Conservation (phyloP, 2,888 invertebrate genomes). For the Proisotoma minuta region DNA sequence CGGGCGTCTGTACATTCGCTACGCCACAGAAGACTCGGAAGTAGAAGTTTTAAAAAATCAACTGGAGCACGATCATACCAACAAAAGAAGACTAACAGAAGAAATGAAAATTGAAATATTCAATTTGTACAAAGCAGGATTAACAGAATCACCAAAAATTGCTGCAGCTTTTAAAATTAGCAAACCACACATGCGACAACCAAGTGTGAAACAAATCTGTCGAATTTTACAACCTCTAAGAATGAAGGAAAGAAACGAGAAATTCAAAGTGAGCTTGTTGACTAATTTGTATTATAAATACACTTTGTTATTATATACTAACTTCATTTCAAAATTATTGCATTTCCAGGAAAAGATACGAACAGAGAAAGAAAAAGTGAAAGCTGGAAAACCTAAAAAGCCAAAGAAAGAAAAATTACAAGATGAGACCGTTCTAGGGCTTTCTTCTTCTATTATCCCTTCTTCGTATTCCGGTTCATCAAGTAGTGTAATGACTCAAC, state of each 20-base stretch:
- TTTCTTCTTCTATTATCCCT: no score
- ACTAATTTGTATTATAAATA: no score
- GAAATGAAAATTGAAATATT: not conserved
- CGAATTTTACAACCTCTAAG: not conserved
- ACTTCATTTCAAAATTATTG: no score
- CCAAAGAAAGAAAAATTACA: no score
- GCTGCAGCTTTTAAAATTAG: not conserved
- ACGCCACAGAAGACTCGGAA: not conserved
- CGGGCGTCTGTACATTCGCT: not conserved
- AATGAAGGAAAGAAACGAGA: not conserved
- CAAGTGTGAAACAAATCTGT: not conserved
- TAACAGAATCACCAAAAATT: not conserved
- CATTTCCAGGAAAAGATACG: no score
- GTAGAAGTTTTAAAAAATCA: slow-evolving; percentile 1
- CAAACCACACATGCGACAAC: not conserved
- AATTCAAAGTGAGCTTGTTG: not conserved
- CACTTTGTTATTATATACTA: no score
- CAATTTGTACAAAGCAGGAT: not conserved
- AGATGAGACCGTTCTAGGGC: no score
- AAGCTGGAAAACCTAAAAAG: no score
- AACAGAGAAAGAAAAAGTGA: no score
- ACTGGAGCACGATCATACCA: slow-evolving; percentile 1
- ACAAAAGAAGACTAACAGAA: not conserved
- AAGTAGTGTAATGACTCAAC: no score
- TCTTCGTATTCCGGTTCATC: no score